Conservation (phyloP, 2,888 invertebrate species). For the Leistus spinibarbis region DNA sequence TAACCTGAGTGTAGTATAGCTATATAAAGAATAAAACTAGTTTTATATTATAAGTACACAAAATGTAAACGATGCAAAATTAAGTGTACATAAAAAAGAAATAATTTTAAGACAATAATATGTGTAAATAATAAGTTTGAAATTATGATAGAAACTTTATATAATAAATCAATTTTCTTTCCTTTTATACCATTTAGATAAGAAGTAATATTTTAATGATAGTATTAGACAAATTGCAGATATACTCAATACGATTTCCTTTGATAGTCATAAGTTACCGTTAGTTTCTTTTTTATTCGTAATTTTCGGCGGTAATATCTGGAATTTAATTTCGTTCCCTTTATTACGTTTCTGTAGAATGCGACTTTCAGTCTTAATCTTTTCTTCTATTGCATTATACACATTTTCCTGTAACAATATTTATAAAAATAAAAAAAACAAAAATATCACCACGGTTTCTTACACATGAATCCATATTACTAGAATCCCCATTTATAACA, state of each 20-base stretch:
- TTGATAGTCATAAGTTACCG: conserved; percentile 45
- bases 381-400: conserved; percentile 62
- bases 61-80: conserved; percentile 14
- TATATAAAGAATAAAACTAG: conserved; percentile 21
- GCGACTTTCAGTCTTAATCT: conserved; percentile 60
- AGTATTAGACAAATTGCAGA: conserved; percentile 36
- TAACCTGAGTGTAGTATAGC: conserved; percentile 16
- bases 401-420: conserved; percentile 63
- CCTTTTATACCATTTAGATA: conserved; percentile 41
- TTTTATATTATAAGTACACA: conserved; percentile 26
- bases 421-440: conserved; percentile 33
- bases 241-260: conserved; percentile 24
- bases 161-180: conserved; percentile 24
- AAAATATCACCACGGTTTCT: conserved; percentile 43
- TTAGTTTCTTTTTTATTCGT: conserved; percentile 10
- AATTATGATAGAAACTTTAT: conserved; percentile 19
- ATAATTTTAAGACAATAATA: conserved; percentile 35
- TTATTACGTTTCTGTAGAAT: conserved; percentile 69
- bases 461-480: conserved; percentile 55
- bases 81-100: conserved; percentile 23
- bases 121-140: conserved; percentile 23
- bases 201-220: conserved; percentile 43
- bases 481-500: conserved; percentile 60
- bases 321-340: conserved; percentile 67
- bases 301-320: conserved; percentile 61